These are phyloP conservation scores for Sylvia atricapilla DNA, from an alignment of 2,113 vertebrate genomes.

Conservation along the genomic window DNA sequence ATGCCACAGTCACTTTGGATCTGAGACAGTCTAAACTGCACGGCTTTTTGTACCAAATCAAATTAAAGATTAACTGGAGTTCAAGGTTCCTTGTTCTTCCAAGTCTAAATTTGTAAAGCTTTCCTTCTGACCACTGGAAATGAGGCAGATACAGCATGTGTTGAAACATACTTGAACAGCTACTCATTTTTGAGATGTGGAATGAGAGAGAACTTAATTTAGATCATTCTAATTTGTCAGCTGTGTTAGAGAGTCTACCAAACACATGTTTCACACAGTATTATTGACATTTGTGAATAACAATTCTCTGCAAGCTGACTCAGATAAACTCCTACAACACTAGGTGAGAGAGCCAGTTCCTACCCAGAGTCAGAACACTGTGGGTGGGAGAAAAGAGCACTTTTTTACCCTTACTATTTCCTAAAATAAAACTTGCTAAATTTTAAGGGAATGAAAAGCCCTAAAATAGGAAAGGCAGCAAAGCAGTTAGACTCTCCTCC, in stretches of 20 bases:
- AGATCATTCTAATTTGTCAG: background rate
- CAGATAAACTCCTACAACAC: constrained; percentile 49
- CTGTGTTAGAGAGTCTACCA: background rate
- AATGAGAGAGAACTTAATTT: background rate
- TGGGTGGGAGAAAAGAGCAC: constrained; percentile 28
- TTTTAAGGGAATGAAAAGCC: constrained; percentile 4
- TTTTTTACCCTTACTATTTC: constrained; percentile 40
- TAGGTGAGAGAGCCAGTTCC: constrained; percentile 1
- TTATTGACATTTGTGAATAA: constrained; percentile 38
- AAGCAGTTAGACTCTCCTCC: background rate
- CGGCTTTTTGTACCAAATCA: background rate
- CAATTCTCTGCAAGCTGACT: constrained; percentile 41
- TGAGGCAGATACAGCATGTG: background rate
- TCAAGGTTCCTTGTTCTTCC: background rate
- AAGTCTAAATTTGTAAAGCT: background rate
- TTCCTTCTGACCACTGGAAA: background rate
- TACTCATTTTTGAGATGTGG: background rate
- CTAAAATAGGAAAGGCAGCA: constrained; percentile 20
- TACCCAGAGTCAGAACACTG: constrained; percentile 44
- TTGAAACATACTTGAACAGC: background rate
- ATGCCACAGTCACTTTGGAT: background rate
- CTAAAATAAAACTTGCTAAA: constrained; percentile 44
- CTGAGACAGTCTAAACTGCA: background rate
- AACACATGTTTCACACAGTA: background rate
- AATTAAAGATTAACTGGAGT: background rate